Conservation (phyloP, 1,140 invertebrate species). For the Luehdorfia chinensis region DNA sequence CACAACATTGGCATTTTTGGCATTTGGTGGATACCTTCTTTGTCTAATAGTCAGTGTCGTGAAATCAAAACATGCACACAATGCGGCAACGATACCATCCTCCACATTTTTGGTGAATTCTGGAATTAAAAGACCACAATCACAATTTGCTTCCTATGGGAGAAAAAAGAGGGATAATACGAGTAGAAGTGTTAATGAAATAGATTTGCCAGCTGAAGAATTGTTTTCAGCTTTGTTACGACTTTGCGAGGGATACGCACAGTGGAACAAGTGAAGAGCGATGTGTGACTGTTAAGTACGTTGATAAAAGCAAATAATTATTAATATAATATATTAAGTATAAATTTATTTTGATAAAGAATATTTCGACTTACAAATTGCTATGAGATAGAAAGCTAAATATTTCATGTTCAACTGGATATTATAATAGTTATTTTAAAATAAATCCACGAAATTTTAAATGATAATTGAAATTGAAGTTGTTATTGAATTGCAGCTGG, state of each 20-base stretch:
- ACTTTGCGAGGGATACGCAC: slow-evolving; percentile 77
- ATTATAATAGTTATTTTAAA: no score
- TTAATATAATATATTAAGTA: no score
- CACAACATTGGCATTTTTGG: slow-evolving; percentile 85
- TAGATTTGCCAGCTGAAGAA: slow-evolving; percentile 64
- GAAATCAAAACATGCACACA: slow-evolving; percentile 66
- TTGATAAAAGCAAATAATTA: no score
- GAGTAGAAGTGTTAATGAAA: slow-evolving; percentile 34
- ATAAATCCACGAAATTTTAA: no score
- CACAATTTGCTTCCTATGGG: slow-evolving; percentile 59
- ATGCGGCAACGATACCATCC: slow-evolving; percentile 37
- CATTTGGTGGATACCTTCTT: slow-evolving; percentile 87
- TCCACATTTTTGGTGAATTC: slow-evolving; percentile 57
- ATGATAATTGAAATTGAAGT: no score
- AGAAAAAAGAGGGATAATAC: slow-evolving; percentile 54
- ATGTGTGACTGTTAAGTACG: neutral
- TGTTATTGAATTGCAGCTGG: no score
- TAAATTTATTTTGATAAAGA: no score
- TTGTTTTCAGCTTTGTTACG: slow-evolving; percentile 73
- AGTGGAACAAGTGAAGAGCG: slow-evolving; percentile 50
- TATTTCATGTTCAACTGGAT: no score
- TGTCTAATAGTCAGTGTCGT: slow-evolving; percentile 85
- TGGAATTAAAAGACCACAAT: slow-evolving; percentile 69
- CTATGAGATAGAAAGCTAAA: no score
- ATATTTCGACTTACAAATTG: no score